phyloP scores from a whole-genome alignment of 2,113 vertebrate species.

The Nycticryphes semicollaris region DNA sequence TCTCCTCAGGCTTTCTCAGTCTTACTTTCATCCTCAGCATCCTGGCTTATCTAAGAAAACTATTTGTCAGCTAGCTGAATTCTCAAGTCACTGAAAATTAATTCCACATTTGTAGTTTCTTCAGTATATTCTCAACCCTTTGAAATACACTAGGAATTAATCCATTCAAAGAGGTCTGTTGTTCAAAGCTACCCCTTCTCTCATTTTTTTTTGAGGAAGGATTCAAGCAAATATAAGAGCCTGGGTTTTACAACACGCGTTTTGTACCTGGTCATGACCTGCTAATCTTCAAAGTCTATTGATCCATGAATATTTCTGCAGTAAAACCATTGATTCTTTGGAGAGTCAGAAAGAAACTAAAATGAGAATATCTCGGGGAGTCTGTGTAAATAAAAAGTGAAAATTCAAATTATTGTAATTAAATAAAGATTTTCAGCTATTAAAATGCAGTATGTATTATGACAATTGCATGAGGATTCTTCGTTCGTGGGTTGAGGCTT shows the following conservation, averaged over 20 bases:
- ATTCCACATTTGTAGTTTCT: conserved; percentile 43
- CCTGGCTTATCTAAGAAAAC: conserved; percentile 18
- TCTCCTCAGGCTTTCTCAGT: background rate
- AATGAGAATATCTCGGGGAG: background rate
- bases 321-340: conserved; percentile 32
- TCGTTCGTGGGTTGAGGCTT: background rate
- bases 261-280: conserved; percentile 51
- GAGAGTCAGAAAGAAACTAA: background rate
- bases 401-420: background rate
- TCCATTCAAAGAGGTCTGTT: conserved; percentile 41
- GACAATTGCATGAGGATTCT: background rate
- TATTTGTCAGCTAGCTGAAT: conserved; percentile 35
- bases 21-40: background rate
- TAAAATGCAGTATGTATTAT: background rate
- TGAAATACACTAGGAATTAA: conserved; percentile 49
- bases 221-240: conserved; percentile 36
- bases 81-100: conserved; percentile 40
- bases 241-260: conserved; percentile 43
- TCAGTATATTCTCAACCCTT: background rate
- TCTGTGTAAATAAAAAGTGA: background rate
- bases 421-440: background rate
- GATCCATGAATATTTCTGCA: conserved; percentile 22
- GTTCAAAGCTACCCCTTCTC: conserved; percentile 40
- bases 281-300: conserved; percentile 50
- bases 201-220: conserved; percentile 6